Evolutionary conservation across 2,888 invertebrate species (phyloP).

Genomic region (Drosophila monieri): DNA sequence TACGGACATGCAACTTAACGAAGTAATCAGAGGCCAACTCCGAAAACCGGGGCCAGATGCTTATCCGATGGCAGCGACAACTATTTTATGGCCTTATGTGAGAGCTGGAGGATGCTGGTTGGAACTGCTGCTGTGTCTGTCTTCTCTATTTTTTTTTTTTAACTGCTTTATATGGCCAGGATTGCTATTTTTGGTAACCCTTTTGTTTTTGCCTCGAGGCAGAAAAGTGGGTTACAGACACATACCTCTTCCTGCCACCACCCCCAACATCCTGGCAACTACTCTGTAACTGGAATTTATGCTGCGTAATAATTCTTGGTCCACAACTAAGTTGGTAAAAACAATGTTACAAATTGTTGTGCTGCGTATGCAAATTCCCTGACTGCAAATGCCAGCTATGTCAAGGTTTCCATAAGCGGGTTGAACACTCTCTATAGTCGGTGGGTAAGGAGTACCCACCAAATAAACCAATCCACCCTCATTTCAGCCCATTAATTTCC

Average conservation of each 20-base stretch:
- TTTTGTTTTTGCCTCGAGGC: slow-evolving; percentile 51
- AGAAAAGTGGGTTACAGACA: slow-evolving; percentile 57
- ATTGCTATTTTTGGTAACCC: slow-evolving; percentile 69
- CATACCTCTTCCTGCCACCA: not conserved
- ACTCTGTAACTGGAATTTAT: slow-evolving; percentile 37
- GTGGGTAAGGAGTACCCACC: not conserved
- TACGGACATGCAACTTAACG: slow-evolving; percentile 76
- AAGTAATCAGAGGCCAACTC: slow-evolving; percentile 66
- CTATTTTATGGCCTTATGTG: slow-evolving; percentile 73
- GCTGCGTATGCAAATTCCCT: slow-evolving; percentile 31
- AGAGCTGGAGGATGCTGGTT: slow-evolving; percentile 16
- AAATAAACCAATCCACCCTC: slow-evolving; percentile 5
- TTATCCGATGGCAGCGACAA: slow-evolving; percentile 74
- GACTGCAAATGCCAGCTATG: slow-evolving; percentile 22
- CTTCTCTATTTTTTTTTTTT: slow-evolving; percentile 1
- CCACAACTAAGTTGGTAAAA: slow-evolving; percentile 49
- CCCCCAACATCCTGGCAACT: not conserved
- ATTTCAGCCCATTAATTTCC: slow-evolving; percentile 30
- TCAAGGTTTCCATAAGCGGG: slow-evolving; percentile 13
- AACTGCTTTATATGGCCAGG: slow-evolving; percentile 57
- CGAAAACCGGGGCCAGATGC: slow-evolving; percentile 58
- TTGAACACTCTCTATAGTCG: not conserved
- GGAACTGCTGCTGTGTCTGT: slow-evolving; percentile 2
- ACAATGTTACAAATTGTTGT: slow-evolving; percentile 64
- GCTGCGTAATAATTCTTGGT: slow-evolving; percentile 58